Conservation (phyloP, 2,797 vertebrate genomes). For the Zalophus californianus region DNA sequence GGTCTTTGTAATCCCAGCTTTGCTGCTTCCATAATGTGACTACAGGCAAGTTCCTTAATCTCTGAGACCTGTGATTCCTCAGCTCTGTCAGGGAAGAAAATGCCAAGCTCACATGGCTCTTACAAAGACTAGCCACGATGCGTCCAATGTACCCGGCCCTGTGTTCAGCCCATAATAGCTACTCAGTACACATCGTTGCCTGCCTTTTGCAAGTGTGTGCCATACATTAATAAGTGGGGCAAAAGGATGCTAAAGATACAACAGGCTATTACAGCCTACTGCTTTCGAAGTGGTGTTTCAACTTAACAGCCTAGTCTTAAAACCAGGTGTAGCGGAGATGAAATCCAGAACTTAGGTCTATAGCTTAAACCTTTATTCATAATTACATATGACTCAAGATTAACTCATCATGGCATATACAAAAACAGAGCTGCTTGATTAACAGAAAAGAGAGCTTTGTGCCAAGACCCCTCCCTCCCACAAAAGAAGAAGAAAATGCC, state of each 20-base stretch:
- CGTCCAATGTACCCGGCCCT: background rate
- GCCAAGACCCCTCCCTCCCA: constrained; percentile 52
- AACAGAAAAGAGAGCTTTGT: constrained; percentile 59
- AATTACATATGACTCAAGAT: constrained; percentile 14
- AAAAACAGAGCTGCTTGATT: constrained; percentile 24
- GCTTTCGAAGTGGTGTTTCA: background rate
- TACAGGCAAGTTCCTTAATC: background rate
- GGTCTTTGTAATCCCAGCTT: background rate
- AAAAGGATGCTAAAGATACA: constrained; percentile 7
- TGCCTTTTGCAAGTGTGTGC: constrained; percentile 24
- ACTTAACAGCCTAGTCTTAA: constrained; percentile 10
- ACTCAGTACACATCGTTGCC: background rate
- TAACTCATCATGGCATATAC: background rate
- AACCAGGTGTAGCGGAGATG: constrained; percentile 31
- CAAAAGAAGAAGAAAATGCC: constrained; percentile 67
- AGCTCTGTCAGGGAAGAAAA: too few species aligned
- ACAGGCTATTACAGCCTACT: background rate
- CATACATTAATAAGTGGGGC: constrained; percentile 11
- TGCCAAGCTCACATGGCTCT: rapidly evolving
- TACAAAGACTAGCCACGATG: background rate
- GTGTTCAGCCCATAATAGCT: background rate
- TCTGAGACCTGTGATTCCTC: background rate
- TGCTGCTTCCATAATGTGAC: background rate
- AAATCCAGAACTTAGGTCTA: constrained; percentile 11
- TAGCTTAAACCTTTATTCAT: constrained; percentile 54